Base-by-base conservation (phyloP, 53 echinoderm and acorn worm genomes). In the Temnopleurus reevesii region DNA sequence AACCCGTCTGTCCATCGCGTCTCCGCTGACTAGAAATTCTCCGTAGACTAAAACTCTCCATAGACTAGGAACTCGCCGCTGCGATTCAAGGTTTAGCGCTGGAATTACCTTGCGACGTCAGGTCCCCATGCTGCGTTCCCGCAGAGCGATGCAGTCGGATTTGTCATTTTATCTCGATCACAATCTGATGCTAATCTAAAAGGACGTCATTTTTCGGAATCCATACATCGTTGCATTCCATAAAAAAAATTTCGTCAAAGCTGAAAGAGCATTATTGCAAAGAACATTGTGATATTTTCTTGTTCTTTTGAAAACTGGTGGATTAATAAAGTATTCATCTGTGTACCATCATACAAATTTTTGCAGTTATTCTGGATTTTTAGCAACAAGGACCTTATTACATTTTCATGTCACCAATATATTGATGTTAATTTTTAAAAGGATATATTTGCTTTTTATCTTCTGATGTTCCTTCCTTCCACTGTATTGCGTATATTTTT, bases 21-120 rank as follows among this genome's bases (percentile, higher is more conserved):
- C 49, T 15, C 9, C 23, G 41, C 36, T 71, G 71, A 71, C 71
- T 71, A 71, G 41, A 71, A 71, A 41, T 71, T 36, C 71, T 71
- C 41, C 71, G 28, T 71, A 36, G 71, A n/a, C n/a, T n/a, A n/a
- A n/a, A n/a, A n/a, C n/a, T n/a, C n/a, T n/a, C n/a, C n/a, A n/a
- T n/a, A n/a, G n/a, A n/a, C n/a, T n/a, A n/a, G n/a, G n/a, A n/a
- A n/a, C n/a, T n/a, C 41, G 71, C 71, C 43, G 8, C 71, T 71
- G 71, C 71, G 71, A 71, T n/a, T 71, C 71, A 71, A 71, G 71
- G 71, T 71, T 71, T 71, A 12, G 21, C 21, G 43, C 71, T 71
- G 71, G 71, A 71, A 71, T 38, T 71, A 71, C 71, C 23, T 71
- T 2, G 38, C 41, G 71, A 71, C 36, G 71, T 71, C 21, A 12